Evolutionary conservation across 2,797 vertebrate genomes (phyloP).

Genomic region (Schizopygopsis pylzovi): DNA sequence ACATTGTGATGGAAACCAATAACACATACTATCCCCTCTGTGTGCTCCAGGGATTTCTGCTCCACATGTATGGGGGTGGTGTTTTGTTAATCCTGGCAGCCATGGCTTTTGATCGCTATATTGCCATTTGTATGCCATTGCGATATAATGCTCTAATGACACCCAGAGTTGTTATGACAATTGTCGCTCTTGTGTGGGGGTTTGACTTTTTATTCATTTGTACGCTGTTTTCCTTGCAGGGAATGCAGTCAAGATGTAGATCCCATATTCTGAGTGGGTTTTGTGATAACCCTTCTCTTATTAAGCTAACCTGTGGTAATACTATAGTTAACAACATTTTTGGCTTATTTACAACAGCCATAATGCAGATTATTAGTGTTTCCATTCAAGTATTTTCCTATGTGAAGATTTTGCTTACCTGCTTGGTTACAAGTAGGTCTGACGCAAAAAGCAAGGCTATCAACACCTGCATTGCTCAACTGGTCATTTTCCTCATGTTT

Average conservation of each 20-base stretch:
- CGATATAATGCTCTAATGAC: slow-evolving; percentile 48
- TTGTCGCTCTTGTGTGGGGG: slow-evolving; percentile 73
- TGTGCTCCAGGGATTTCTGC: slow-evolving; percentile 77
- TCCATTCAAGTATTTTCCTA: slow-evolving; percentile 74
- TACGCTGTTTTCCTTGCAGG: slow-evolving; percentile 71
- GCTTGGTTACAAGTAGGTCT: slow-evolving; percentile 61
- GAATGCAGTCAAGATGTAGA: slow-evolving; percentile 69
- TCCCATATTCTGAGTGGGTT: slow-evolving; percentile 66
- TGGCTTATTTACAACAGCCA: slow-evolving; percentile 71
- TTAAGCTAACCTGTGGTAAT: slow-evolving; percentile 75
- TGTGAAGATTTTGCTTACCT: slow-evolving; percentile 75
- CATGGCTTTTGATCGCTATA: slow-evolving; percentile 79
- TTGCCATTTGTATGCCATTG: slow-evolving; percentile 77
- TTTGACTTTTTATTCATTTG: slow-evolving; percentile 71
- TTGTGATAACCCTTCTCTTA: slow-evolving; percentile 78
- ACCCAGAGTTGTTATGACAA: slow-evolving; percentile 59
- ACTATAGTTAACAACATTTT: slow-evolving; percentile 72
- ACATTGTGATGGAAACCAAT: slow-evolving; percentile 63
- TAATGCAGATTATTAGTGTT: slow-evolving; percentile 72
- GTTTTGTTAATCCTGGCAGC: slow-evolving; percentile 78
- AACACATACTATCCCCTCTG: slow-evolving; percentile 72
- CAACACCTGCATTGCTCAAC: slow-evolving; percentile 76
- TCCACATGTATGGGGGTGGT: slow-evolving; percentile 78
- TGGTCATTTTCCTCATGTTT: slow-evolving; percentile 75
- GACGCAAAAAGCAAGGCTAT: slow-evolving; percentile 74